Percentiles rank a stretch among this genome's conserved stretches.
Evolutionary conservation across 2,888 invertebrate genomes (phyloP).

Genomic region (Hymenopus coronatus): DNA sequence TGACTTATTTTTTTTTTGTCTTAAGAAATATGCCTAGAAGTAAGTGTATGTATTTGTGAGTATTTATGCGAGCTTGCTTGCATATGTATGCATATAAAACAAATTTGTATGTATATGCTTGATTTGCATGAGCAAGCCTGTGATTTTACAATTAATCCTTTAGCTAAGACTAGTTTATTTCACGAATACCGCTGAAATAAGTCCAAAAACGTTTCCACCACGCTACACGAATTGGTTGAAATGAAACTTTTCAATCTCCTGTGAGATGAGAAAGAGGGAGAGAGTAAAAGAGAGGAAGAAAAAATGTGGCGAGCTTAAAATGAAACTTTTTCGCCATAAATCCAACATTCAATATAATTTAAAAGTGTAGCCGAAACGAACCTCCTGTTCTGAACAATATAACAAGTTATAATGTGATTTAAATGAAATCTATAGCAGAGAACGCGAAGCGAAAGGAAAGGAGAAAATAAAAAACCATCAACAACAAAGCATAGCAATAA

Average conservation of each 20-base stretch:
- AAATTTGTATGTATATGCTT: too few species aligned
- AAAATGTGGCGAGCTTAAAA: not conserved
- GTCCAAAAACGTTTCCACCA: not conserved
- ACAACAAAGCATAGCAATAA: not conserved
- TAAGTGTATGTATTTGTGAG: too few species aligned
- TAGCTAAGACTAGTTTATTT: too few species aligned
- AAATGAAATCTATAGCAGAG: not conserved
- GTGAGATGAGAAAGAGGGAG: too few species aligned
- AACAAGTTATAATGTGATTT: not conserved
- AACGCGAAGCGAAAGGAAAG: not conserved
- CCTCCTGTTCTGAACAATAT: not conserved
- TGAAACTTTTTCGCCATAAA: not conserved
- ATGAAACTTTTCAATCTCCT: not conserved
- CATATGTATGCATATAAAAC: too few species aligned
- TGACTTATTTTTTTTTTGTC: too few species aligned
- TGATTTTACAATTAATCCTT: too few species aligned
- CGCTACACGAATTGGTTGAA: not conserved
- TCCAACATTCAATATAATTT: not conserved
- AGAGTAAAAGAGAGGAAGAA: not conserved
- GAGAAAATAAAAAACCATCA: not conserved
- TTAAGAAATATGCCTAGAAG: too few species aligned
- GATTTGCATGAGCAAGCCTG: too few species aligned
- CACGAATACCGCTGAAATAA: not conserved
- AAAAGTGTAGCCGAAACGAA: not conserved
- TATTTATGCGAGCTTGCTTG: too few species aligned